Evolutionary conservation across 2,888 invertebrate species (phyloP).

Genomic region (Microdon myrmicae): DNA sequence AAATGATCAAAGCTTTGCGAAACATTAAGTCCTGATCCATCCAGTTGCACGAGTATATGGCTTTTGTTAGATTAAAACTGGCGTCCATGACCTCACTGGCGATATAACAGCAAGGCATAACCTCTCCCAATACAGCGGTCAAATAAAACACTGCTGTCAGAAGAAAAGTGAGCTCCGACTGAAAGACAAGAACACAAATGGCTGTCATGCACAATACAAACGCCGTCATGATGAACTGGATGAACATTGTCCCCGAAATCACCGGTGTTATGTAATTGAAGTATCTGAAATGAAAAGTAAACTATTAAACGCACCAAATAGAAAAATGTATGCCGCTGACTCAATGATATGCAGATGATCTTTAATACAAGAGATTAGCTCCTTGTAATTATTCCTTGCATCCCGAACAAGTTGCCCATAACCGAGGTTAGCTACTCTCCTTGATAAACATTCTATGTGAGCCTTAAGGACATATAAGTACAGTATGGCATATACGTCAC

Average conservation of each 20-base stretch:
- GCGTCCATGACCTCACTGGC: slow-evolving; percentile 53
- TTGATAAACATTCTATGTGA: slow-evolving; percentile 48
- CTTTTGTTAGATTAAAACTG: slow-evolving; percentile 48
- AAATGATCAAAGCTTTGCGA: slow-evolving; percentile 55
- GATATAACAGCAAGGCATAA: slow-evolving; percentile 55
- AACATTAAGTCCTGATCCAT: slow-evolving; percentile 54
- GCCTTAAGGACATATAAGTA: slow-evolving; percentile 50
- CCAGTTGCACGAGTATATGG: slow-evolving; percentile 56
- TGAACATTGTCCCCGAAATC: slow-evolving; percentile 53
- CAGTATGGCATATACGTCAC: slow-evolving; percentile 52
- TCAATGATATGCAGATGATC: slow-evolving; percentile 53
- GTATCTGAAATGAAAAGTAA: slow-evolving; percentile 53
- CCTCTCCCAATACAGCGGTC: slow-evolving; percentile 43
- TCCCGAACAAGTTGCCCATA: not conserved
- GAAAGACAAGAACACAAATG: slow-evolving; percentile 48
- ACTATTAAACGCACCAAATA: too few species aligned
- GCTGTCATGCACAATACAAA: slow-evolving; percentile 52
- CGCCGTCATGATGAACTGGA: slow-evolving; percentile 53
- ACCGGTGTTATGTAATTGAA: slow-evolving; percentile 51
- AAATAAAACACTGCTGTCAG: slow-evolving; percentile 45
- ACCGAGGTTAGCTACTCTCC: slow-evolving; percentile 53
- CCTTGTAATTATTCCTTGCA: slow-evolving; percentile 41
- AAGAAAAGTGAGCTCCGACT: slow-evolving; percentile 32
- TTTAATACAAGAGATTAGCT: slow-evolving; percentile 51
- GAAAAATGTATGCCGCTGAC: slow-evolving; percentile 49